Evolutionary conservation across 2,888 invertebrate genomes (phyloP), one percentile per base, ranked within the genome.

Genomic region (Pandemis corylana): DNA sequence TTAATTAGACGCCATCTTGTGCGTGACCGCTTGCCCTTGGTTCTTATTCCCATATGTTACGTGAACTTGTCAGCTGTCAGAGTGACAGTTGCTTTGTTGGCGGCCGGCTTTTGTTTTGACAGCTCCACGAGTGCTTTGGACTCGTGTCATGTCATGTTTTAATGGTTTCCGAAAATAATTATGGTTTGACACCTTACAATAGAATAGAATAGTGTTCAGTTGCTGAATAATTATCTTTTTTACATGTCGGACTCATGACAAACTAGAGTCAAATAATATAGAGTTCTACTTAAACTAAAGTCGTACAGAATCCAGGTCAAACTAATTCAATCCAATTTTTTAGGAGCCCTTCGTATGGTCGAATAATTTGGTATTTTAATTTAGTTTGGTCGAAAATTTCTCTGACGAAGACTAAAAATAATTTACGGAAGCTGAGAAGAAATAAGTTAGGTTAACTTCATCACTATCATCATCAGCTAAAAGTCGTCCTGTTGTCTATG

Each of bases 11-110:
- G 62, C 65, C 72, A 65, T 68, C 46, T 65, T 72, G 71, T 59
- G 68, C 72, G 76, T 76, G 76, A 69, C 72, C 68, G 65, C 76
- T 20, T 76, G 72, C 68, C 76, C 76, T 76, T 76, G 76, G 68
- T 68, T 74, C 69, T 65, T 61, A 70, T 74, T 74, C 74, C 69
- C 74, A 74, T 75, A 71, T 49, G 75, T 75, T 75, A 71, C 75
- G 75, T 75, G 70, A 46, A 75, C 64, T 53, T 70, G 70, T 75
- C 75, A 75, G 71, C 75, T 71, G 70, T 71, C 70, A 67, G 70
- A 42, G 15, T 36, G 51, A 51, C 51, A 67, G 67, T 53, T 63
- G 62, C 63, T 70, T 75, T 62, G 71, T 70, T 75, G 53, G 67
- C 62, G n/a, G 61, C 53, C 49, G 63, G 44, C 69, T 62, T 51